Evolutionary conservation across 2,888 invertebrate species (phyloP).

Genomic region (Andricus quercusramuli): DNA sequence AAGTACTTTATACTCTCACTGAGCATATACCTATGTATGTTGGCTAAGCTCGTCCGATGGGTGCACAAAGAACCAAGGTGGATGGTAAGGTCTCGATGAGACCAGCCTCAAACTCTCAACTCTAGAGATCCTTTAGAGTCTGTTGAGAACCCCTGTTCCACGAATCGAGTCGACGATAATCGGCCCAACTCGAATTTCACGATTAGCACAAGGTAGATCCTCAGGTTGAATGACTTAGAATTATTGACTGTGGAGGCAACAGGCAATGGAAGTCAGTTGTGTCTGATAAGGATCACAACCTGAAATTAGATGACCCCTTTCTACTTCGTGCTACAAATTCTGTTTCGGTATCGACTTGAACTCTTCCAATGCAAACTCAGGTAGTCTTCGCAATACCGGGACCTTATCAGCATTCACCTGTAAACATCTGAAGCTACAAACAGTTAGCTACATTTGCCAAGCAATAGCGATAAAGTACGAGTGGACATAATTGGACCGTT

Average conservation of each 20-base stretch:
- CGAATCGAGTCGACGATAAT: constrained; percentile 57
- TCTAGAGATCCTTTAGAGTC: neutral
- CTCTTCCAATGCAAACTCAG: neutral
- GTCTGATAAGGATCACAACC: neutral
- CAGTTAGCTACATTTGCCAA: neutral
- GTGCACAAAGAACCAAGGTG: constrained; percentile 6
- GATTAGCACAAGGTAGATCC: constrained; percentile 2
- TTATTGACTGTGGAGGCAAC: neutral
- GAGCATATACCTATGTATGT: neutral
- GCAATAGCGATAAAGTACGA: neutral
- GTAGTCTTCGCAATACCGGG: neutral
- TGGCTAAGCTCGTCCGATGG: neutral
- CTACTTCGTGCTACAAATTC: neutral
- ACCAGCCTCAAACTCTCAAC: neutral
- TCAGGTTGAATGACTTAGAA: neutral
- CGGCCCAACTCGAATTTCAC: constrained; percentile 16
- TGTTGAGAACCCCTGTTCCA: constrained; percentile 56
- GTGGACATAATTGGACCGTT: neutral
- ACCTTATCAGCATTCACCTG: neutral
- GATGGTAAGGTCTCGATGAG: neutral
- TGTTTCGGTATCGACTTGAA: neutral
- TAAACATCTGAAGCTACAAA: neutral
- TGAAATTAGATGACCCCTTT: neutral
- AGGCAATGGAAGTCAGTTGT: neutral
- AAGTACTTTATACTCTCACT: neutral